These are phyloP conservation scores for Lamellibrachia luymesi DNA, from an alignment of 1,140 invertebrate species.

Conservation along the genomic window DNA sequence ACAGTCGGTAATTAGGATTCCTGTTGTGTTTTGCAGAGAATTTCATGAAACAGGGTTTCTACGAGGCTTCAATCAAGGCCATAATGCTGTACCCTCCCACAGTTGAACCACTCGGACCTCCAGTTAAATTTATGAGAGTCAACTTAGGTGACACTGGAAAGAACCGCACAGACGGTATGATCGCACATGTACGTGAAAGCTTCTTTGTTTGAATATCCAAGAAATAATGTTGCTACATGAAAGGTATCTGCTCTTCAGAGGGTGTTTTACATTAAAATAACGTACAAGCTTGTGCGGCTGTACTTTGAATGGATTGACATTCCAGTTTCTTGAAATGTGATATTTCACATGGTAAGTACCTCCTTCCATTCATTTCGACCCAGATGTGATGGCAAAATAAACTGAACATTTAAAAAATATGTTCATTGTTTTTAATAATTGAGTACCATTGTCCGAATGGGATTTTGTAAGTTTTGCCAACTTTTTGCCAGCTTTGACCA, in stretches of 20 bases:
- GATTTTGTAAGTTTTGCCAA: no score
- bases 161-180: conserved; percentile 24
- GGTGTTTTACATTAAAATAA: no score
- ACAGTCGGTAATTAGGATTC: not conserved
- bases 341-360: no score
- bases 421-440: no score
- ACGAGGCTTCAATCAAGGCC: conserved; percentile 26
- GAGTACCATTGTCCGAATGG: no score
- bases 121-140: conserved; percentile 24
- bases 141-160: conserved; percentile 20
- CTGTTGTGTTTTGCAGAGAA: conserved; percentile 24
- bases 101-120: conserved; percentile 29
- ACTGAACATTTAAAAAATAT: no score
- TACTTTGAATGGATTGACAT: not conserved
- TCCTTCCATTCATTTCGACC: no score
- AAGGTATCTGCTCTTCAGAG: not conserved
- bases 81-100: conserved; percentile 30
- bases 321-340: no score
- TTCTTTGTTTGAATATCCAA: not conserved
- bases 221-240: not conserved
- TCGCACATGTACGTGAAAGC: conserved; percentile 26
- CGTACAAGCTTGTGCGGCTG: no score
- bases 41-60: conserved; percentile 29
- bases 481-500: no score
- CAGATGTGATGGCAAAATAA: no score